Percentiles rank a stretch among this genome's conserved stretches.
Evolutionary conservation across 2,888 invertebrate genomes (phyloP).

Genomic region (Thysanoteuthis rhombus): DNA sequence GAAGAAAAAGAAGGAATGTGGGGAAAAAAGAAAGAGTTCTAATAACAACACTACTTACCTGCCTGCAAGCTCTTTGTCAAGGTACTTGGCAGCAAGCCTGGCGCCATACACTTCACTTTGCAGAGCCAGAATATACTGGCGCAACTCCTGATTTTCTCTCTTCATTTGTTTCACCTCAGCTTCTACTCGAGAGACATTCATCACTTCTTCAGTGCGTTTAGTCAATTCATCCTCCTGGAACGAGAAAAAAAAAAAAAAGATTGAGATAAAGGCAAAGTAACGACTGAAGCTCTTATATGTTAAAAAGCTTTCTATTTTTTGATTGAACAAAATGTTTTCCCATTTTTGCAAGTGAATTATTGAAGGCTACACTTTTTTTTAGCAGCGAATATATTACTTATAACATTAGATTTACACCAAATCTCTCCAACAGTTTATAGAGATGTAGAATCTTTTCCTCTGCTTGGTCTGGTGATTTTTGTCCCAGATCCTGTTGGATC

Average conservation of each 20-base stretch:
- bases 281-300: neutral
- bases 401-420: too few species aligned
- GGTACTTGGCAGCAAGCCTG: slow-evolving; percentile 83
- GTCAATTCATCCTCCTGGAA: slow-evolving; percentile 70
- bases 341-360: too few species aligned
- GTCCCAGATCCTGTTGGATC: neutral
- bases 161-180: slow-evolving; percentile 70
- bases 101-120: slow-evolving; percentile 86
- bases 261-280: neutral
- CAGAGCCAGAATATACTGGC: slow-evolving; percentile 78
- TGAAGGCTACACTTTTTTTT: too few species aligned
- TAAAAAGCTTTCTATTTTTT: too few species aligned
- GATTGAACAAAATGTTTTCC: too few species aligned
- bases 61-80: slow-evolving; percentile 84
- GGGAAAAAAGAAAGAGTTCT: neutral
- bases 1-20: neutral
- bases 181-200: slow-evolving; percentile 69
- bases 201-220: slow-evolving; percentile 59
- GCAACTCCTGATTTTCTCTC: slow-evolving; percentile 77
- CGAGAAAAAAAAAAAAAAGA: neutral
- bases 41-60: slow-evolving; percentile 64
- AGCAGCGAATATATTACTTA: too few species aligned
- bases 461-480: neutral
- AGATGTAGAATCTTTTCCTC: neutral
- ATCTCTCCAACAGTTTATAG: too few species aligned